Percentiles rank a stretch among this genome's conserved stretches.
Evolutionary conservation across 1,140 invertebrate genomes (phyloP).

Genomic region (Drosophila dunni): DNA sequence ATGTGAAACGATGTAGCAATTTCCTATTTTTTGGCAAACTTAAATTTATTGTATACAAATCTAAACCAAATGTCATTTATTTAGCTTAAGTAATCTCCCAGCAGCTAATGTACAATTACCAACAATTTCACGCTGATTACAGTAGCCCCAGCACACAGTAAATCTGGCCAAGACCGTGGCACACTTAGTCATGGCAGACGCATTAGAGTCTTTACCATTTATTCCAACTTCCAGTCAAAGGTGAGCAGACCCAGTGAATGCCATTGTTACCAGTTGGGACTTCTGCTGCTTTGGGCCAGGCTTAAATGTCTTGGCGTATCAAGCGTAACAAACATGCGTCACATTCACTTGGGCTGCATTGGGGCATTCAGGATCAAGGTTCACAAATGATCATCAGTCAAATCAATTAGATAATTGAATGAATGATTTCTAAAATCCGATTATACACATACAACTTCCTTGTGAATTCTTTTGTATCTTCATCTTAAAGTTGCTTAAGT

Average conservation of each 20-base stretch:
- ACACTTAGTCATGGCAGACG: conserved; percentile 71
- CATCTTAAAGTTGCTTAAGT: conserved; percentile 17
- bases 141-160: conserved; percentile 54
- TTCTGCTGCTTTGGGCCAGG: neutral
- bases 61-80: neutral
- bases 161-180: conserved; percentile 39
- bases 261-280: conserved; percentile 23
- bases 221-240: conserved; percentile 52
- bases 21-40: neutral
- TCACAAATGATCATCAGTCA: conserved; percentile 80
- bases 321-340: conserved; percentile 79
- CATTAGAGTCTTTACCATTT: conserved; percentile 33
- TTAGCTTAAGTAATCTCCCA: neutral
- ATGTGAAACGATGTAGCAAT: conserved; percentile 36
- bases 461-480: neutral
- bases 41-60: neutral
- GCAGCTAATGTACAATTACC: conserved; percentile 11
- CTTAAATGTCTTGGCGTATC: conserved; percentile 48
- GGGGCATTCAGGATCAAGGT: conserved; percentile 62
- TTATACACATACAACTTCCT: conserved; percentile 50
- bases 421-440: conserved; percentile 82
- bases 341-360: conserved; percentile 57
- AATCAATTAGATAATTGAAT: conserved; percentile 82
- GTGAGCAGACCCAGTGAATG: conserved; percentile 50
- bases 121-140: conserved; percentile 62